Base-by-base conservation (phyloP, 2,888 invertebrate genomes). In the Helicoverpa assulta region DNA sequence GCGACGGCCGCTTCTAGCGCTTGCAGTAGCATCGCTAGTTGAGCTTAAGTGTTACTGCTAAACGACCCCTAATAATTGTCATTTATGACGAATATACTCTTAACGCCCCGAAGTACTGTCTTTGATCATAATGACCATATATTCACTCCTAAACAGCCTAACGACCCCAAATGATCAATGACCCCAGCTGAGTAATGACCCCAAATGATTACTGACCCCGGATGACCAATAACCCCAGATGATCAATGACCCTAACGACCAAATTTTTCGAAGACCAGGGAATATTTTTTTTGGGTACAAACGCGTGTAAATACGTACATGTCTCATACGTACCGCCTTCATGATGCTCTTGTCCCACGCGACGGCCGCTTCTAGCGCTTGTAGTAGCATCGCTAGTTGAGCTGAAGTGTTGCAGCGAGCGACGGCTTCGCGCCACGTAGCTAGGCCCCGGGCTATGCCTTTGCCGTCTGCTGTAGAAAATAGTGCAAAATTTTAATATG, bases 331-430 rank as follows among this genome's bases (percentile, higher is more conserved):
- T 96, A 99, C 99, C 96, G 99, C 99, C 97, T 99, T 99, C 99
- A 99, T 99, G 89, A 99, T 98, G 96, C 99, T 99, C 96, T 99
- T 99, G 95, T 99, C 99, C 99, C 99, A 99, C 51, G 99, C 99
- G 85, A 99, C 98, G 90, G 98, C 98, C 2, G 98, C 97, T 90
- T 99, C 99, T 80, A 99, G 95, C 85, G 98, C 98, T 87, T 98
- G 98, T 70, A 99, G 96, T 84, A 86, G 5, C 90, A 90, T 90
- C 26, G 98, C 98, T 29, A 99, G 96, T 43, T 99, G 99, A 0
- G 99, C 98, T 0, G 99, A 97, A 0, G 99, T 99, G 85, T 97
- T 97, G 56, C 98, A 98, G 60, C 98, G 97, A 0, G 97, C 95
- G 0, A 99, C 98, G 0, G 98, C 99, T 82, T 98, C 98, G 0